phyloP scores from a whole-genome alignment of 2,888 invertebrate genomes.

The Drosophila kuntzei region DNA sequence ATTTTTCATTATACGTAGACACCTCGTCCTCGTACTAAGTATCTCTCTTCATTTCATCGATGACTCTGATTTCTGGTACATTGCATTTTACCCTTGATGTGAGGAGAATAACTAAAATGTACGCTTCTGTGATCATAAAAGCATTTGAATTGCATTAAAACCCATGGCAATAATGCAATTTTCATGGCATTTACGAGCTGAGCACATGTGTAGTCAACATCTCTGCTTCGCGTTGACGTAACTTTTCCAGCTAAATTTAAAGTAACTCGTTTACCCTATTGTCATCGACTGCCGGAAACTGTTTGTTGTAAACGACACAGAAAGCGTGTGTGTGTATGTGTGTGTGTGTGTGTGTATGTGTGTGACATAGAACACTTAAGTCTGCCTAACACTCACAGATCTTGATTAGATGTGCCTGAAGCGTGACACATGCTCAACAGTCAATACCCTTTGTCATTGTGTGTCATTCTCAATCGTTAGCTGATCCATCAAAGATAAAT shows the following conservation, averaged over 20 bases:
- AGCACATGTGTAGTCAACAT: conserved; percentile 14
- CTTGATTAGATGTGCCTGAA: conserved; percentile 62
- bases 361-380: conserved; percentile 55
- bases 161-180: conserved; percentile 58
- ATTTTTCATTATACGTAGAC: conserved; percentile 35
- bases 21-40: conserved; percentile 12
- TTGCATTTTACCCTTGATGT: conserved; percentile 32
- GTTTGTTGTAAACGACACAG: conserved; percentile 46
- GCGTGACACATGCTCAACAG: conserved; percentile 44
- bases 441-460: conserved; percentile 23
- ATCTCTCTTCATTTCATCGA: conserved; percentile 1
- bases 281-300: conserved; percentile 52
- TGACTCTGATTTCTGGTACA: conserved; percentile 38
- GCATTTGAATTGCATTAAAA: conserved; percentile 69
- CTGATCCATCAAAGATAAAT: conserved; percentile 21
- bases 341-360: conserved; percentile 2
- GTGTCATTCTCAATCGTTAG: conserved; percentile 10
- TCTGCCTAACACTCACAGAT: conserved; percentile 49
- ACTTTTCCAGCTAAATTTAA: conserved; percentile 18
- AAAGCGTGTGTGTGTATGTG: conserved; percentile 10
- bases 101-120: conserved; percentile 15
- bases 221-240: conserved; percentile 1
- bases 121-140: conserved; percentile 42
- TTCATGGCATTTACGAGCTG: conserved; percentile 50
- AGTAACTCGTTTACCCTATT: conserved; percentile 22